A percentile compares a stretch with the other conserved stretches of the same genome.
Evolutionary conservation across 2,888 invertebrate species (phyloP).

Genomic region (Drosophila kuntzei): DNA sequence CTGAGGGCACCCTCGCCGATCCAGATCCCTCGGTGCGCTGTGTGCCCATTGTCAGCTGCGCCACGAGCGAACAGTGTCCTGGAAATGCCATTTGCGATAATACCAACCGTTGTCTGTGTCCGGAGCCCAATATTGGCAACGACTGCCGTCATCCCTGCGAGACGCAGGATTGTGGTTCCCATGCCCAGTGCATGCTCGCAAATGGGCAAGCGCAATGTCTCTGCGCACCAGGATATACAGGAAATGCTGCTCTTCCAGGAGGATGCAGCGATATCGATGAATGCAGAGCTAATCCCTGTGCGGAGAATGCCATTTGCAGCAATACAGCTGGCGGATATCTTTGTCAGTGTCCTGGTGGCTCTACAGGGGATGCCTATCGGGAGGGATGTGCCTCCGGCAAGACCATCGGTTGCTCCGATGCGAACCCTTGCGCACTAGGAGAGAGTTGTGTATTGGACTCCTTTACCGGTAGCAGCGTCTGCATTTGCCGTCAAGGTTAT

Average conservation of each 20-base stretch:
- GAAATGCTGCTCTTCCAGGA: slow-evolving; percentile 86
- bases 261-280: slow-evolving; percentile 96
- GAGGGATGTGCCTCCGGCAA: slow-evolving; percentile 90
- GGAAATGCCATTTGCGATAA: slow-evolving; percentile 95
- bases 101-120: slow-evolving; percentile 93
- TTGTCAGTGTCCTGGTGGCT: slow-evolving; percentile 95
- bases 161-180: slow-evolving; percentile 92
- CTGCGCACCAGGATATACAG: slow-evolving; percentile 93
- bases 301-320: slow-evolving; percentile 93
- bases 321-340: slow-evolving; percentile 94
- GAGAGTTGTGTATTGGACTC: slow-evolving; percentile 94
- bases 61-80: slow-evolving; percentile 91
- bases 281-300: slow-evolving; percentile 93
- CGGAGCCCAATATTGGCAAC: slow-evolving; percentile 95
- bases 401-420: slow-evolving; percentile 89
- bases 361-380: slow-evolving; percentile 92
- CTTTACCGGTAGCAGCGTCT: slow-evolving; percentile 91
- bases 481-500: slow-evolving; percentile 95
- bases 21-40: slow-evolving; percentile 94
- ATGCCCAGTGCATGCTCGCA: slow-evolving; percentile 94
- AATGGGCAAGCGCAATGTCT: slow-evolving; percentile 94
- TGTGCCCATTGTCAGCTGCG: slow-evolving; percentile 92
- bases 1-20: slow-evolving; percentile 92
- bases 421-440: slow-evolving; percentile 92
- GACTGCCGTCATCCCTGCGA: slow-evolving; percentile 98